These are phyloP conservation scores for Phaethon lepturus DNA, from an alignment of 2,113 vertebrate genomes.

Conservation along the genomic window DNA sequence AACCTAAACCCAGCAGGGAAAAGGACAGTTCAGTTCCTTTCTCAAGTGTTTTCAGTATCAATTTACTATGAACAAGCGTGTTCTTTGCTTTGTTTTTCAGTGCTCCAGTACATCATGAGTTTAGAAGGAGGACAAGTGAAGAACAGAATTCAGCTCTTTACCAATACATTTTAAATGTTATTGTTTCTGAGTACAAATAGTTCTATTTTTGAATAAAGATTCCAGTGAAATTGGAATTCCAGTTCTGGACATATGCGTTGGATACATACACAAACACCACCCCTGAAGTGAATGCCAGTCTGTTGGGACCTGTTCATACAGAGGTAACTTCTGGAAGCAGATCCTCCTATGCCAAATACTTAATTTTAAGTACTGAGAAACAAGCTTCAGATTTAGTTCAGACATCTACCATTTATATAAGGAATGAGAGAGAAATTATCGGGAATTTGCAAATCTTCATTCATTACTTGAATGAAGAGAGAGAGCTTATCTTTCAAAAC, in stretches of 20 bases:
- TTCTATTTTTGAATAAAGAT: neutral
- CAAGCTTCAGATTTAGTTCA: neutral
- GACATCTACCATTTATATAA: neutral
- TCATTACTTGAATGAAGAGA: neutral
- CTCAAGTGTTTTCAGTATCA: slow-evolving; percentile 57
- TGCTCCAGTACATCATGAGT: neutral
- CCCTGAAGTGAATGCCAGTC: neutral
- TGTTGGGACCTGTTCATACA: neutral
- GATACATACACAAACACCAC: neutral
- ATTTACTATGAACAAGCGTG: neutral
- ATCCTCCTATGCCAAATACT: neutral
- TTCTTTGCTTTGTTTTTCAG: neutral
- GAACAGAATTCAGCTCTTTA: neutral
- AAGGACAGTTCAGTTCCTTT: slow-evolving; percentile 63
- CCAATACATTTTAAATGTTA: neutral
- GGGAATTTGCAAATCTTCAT: neutral
- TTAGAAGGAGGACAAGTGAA: neutral
- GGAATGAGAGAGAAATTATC: neutral
- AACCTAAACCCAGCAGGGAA: slow-evolving; percentile 48
- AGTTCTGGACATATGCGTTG: neutral
- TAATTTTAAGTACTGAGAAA: neutral
- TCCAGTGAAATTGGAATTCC: neutral
- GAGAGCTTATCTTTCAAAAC: neutral
- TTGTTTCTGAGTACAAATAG: neutral
- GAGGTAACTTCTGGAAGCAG: neutral